Base-by-base conservation (phyloP, 2,888 invertebrate species). In the Nasonovia ribisnigri region DNA sequence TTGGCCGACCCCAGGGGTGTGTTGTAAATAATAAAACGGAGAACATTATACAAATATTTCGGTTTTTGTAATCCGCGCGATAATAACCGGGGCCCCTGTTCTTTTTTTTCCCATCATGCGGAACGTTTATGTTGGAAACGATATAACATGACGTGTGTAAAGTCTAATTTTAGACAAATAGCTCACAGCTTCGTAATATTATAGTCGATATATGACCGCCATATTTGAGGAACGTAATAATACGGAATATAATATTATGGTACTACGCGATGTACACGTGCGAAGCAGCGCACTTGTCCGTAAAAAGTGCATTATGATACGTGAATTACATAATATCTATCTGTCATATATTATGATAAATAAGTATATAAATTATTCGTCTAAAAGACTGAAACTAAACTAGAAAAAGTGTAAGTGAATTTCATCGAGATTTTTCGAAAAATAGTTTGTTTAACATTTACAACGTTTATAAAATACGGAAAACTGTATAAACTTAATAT, bases 161-260 rank as follows among this genome's bases (percentile, higher is more conserved):
- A 43, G 6, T 46, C 46, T 86, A 46, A 86, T 86, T 86, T 86
- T 86, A 86, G 86, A 86, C 46, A 46, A 86, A 86, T 46, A 86
- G 86, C 29, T 86, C 36, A 77, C 77, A 36, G 36, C 36, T 36
- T 20, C 36, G 3, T 42, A 46, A 46, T 11, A 10, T 11, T 11
- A 26, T 6, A 54, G n/a, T 46, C n/a, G 16, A 67, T 77, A 77
- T 20, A 77, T 77, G 16, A 36, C 36, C 77, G 36, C 20, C 77
- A 36, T 77, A 77, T 36, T 77, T 36, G 46, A 43, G 46, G 29
- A 46, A 46, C 84, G 16, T 26, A 86, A n/a, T 42, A 84, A 84
- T 42, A 84, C 26, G 54, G 29, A 26, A 86, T 36, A 86, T 11
- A 86, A 46, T 86, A 46, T 46, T 46, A 86, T 46, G 16, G 29